Base-by-base conservation (phyloP, 2,113 vertebrate genomes). In the Petaurus breviceps region DNA sequence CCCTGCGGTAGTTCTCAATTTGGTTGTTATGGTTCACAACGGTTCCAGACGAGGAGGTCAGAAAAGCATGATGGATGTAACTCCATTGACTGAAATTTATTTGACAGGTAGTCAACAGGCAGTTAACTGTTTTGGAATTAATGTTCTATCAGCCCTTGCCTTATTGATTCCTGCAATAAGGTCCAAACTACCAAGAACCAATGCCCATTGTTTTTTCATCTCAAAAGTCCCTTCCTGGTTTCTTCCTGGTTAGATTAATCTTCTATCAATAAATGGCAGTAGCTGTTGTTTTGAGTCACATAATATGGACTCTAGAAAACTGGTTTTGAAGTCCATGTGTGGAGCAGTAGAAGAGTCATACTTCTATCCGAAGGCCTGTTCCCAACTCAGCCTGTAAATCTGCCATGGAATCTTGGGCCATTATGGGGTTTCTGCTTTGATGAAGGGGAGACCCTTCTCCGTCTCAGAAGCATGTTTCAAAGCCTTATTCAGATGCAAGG, bases 91-190 rank as follows among this genome's bases (percentile, higher is more conserved):
- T 84, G 91, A 54, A 89, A 96, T 84, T 19, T 89, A 94, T 93
- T 96, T 93, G 55, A 94, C 50, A 91, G 57, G 19, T 95, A 90
- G 37, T 90, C 37, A 91, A 92, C 53, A 90, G 91, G 26, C 94
- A 90, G 37, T 92, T 37, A 90, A 94, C 77, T 90, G 46, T 51
- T 31, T 96, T 96, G n/a, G 28, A 96, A 96, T 90, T 91, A 92
- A 6, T 84, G n/a, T 43, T 43, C n/a, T 43, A 84, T 84, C n/a
- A 43, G 37, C 16, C 19, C 37, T 22, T 84, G 37, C 19, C 37
- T 84, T 43, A 84, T 43, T 43, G 37, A 84, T 84, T 19, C n/a
- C 68, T 84, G 37, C 6, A 43, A 6, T n/a, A 47, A 26, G 31
- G 28, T 16, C 52, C 25, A 10, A 97, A 55, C 68, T 93, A n/a